Evolutionary conservation across 1,140 invertebrate species (phyloP).

Genomic region (Diprion similis): DNA sequence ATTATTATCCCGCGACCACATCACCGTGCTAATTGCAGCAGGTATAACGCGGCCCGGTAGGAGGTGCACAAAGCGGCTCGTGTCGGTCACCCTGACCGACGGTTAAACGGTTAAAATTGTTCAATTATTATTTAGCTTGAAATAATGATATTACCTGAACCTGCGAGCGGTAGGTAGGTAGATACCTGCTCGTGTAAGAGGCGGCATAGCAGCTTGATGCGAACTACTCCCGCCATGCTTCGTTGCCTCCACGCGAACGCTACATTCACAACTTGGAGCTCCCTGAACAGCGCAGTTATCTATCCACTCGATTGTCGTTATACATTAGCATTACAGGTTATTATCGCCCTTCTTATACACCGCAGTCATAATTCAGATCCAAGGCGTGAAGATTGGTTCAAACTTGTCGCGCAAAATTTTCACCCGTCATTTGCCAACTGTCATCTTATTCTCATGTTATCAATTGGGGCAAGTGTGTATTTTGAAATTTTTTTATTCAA

Average conservation of each 20-base stretch:
- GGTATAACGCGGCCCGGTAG: too few species aligned
- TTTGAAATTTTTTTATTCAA: too few species aligned
- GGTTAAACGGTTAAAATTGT: conserved; percentile 27
- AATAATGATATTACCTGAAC: conserved; percentile 45
- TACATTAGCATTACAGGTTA: conserved; percentile 9
- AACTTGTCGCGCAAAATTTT: too few species aligned
- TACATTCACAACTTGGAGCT: conserved; percentile 40
- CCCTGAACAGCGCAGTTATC: conserved; percentile 32
- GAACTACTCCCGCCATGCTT: conserved; percentile 40
- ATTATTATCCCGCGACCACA: too few species aligned
- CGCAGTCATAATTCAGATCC: neutral
- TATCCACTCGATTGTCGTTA: conserved; percentile 13
- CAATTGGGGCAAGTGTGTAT: too few species aligned
- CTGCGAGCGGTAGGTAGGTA: conserved; percentile 25
- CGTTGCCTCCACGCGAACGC: conserved; percentile 52
- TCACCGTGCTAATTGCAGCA: too few species aligned
- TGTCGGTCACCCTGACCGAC: neutral
- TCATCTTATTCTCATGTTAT: too few species aligned
- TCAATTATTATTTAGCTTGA: conserved; percentile 36
- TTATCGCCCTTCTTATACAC: neutral
- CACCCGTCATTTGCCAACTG: too few species aligned
- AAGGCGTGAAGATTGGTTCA: too few species aligned
- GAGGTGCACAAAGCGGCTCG: too few species aligned
- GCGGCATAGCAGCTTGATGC: conserved; percentile 23
- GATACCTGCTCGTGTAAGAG: conserved; percentile 15